phyloP scores from a whole-genome alignment of 2,888 invertebrate species.

The Drosophila histrio region DNA sequence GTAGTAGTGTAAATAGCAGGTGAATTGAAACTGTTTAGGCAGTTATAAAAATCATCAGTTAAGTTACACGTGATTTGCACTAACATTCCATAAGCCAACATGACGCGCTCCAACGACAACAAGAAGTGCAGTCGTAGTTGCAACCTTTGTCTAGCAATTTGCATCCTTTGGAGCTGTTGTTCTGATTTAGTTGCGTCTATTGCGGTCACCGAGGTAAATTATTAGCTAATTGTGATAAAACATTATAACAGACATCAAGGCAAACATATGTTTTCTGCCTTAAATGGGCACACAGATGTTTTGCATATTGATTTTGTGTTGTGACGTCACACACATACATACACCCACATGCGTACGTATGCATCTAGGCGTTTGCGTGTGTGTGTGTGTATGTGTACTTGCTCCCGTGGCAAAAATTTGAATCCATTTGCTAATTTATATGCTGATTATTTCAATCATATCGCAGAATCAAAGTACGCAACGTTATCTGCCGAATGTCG shows the following conservation, averaged over 20 bases:
- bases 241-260: not conserved
- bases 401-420: slow-evolving; percentile 45
- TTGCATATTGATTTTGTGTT: slow-evolving; percentile 55
- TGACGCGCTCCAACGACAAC: slow-evolving; percentile 23
- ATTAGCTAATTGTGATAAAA: not conserved
- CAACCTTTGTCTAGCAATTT: slow-evolving; percentile 20
- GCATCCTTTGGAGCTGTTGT: slow-evolving; percentile 24
- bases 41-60: slow-evolving; percentile 6
- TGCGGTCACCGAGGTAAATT: slow-evolving; percentile 42
- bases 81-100: slow-evolving; percentile 13
- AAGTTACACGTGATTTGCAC: not conserved
- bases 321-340: slow-evolving; percentile 42
- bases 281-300: slow-evolving; percentile 39
- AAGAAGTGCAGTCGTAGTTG: slow-evolving; percentile 11
- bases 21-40: slow-evolving; percentile 2
- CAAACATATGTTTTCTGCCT: slow-evolving; percentile 47
- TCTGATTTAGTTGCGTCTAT: slow-evolving; percentile 3
- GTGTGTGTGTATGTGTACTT: slow-evolving; percentile 7
- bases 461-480: slow-evolving; percentile 71
- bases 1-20: slow-evolving; percentile 14
- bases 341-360: not conserved
- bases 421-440: slow-evolving; percentile 11
- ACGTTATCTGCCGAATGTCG: slow-evolving; percentile 69
- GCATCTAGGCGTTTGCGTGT: not conserved
- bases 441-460: slow-evolving; percentile 17